Conservation (phyloP, 2,888 invertebrate species). For the Hyposoter dolosus region DNA sequence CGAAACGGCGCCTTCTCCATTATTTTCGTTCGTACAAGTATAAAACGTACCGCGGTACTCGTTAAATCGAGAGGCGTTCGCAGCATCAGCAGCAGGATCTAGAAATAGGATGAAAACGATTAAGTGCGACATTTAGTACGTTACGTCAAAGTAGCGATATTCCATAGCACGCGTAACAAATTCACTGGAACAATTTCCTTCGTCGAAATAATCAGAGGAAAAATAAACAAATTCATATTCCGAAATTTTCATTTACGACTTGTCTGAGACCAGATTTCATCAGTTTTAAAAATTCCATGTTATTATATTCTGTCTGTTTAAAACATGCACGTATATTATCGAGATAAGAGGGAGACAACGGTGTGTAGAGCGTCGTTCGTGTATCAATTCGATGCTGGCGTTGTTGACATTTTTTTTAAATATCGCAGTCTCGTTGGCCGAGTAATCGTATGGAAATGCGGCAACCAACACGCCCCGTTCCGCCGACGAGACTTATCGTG, state of each 20-base stretch:
- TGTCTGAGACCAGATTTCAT: not conserved
- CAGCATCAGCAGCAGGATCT: slow-evolving; percentile 12
- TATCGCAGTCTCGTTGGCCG: not conserved
- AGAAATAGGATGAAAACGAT: not conserved
- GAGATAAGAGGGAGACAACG: not conserved
- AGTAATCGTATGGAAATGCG: not conserved
- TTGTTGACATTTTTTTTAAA: not conserved
- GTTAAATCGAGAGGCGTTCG: not conserved
- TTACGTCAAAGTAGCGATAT: slow-evolving; percentile 1
- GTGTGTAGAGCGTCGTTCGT: not conserved
- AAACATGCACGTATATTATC: not conserved
- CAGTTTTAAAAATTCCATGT: not conserved
- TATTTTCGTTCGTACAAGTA: not conserved
- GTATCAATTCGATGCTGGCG: not conserved
- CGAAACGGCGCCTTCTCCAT: not conserved
- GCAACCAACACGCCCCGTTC: not conserved
- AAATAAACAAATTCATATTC: not conserved
- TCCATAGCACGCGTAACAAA: not conserved
- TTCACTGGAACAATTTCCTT: not conserved
- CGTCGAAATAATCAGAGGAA: not conserved
- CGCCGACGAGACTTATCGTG: not conserved
- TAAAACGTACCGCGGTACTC: not conserved
- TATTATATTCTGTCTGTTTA: not conserved
- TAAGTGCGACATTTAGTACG: not conserved
- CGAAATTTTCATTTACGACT: not conserved